Base-by-base conservation (phyloP, 2,888 invertebrate genomes). In the Spicauda simplicius region DNA sequence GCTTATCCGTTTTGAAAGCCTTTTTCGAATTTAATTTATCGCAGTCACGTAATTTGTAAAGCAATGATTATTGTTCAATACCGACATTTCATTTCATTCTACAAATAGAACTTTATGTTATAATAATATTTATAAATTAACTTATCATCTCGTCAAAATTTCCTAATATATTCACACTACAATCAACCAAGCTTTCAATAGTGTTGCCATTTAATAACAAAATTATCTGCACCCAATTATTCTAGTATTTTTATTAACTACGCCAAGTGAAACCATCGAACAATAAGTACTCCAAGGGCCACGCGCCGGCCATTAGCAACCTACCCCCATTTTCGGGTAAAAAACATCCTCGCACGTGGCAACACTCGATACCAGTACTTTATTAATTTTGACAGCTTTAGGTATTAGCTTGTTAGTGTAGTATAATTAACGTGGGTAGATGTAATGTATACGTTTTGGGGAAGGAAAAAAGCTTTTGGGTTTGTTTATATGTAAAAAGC, bases 291-390 rank as follows among this genome's bases (percentile, higher is more conserved):
- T 90, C 75, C 73, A 74, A 65, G 54, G 67, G 88, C 80, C 90
- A 90, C 90, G 89, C 86, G 90, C 68, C 82, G 54, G 74, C 88
- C 89, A 90, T 90, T 90, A 90, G 82, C 77, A 74, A 82, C 84
- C 81, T 74, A 76, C 70, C 64, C 68, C 64, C 48, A 8, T 62
- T 20, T 16, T 50, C 11, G 56, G 61, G 61, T 67, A 61, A 62
- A 67, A 76, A 75, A 80, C 78, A 75, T 77, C 61, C 52, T 80
- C 18, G 37, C 90, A 87, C 90, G 88, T 79, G 90, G 76, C 83
- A 84, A 82, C 85, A 89, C 90, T 88, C 80, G 87, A 89, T 89
- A 88, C 75, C 73, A 76, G 81, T 84, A 87, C 80, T 89, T 88
- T 85, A 88, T 88, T 89, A 88, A 87, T 87, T 84, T 76, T 80